Evolutionary conservation across 2,888 invertebrate genomes (phyloP).

Genomic region (Nemurella pictetii): DNA sequence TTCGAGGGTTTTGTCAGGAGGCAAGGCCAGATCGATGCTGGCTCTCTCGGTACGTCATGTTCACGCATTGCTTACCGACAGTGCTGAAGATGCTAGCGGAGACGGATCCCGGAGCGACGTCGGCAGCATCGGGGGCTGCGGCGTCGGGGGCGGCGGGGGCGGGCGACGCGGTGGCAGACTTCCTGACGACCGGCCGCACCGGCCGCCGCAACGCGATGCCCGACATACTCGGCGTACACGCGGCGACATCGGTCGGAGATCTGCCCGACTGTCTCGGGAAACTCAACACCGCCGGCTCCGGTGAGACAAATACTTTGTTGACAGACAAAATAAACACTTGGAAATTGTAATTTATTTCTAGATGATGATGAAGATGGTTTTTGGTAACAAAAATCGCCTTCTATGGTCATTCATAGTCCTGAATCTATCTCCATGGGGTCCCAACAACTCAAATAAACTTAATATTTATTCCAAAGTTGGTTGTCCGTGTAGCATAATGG

Average conservation of each 20-base stretch:
- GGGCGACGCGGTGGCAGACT: constrained; percentile 68
- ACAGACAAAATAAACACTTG: no score
- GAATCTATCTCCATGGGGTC: no score
- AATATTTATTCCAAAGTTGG: no score
- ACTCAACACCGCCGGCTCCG: constrained; percentile 64
- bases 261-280: constrained; percentile 75
- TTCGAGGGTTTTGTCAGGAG: not conserved
- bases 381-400: no score
- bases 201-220: constrained; percentile 88
- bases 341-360: not conserved
- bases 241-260: constrained; percentile 73
- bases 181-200: constrained; percentile 81
- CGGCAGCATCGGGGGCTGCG: constrained; percentile 39
- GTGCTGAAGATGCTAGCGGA: constrained; percentile 65
- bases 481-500: no score
- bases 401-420: no score
- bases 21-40: no score
- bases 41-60: no score
- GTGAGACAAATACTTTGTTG: not conserved
- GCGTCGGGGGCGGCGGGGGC: constrained; percentile 34
- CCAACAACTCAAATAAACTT: no score
- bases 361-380: not conserved
- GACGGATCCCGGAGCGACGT: constrained; percentile 54
- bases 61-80: constrained; percentile 45
- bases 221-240: constrained; percentile 76